Base-by-base conservation (phyloP, 1,140 invertebrate species). In the Hirudo medicinalis region DNA sequence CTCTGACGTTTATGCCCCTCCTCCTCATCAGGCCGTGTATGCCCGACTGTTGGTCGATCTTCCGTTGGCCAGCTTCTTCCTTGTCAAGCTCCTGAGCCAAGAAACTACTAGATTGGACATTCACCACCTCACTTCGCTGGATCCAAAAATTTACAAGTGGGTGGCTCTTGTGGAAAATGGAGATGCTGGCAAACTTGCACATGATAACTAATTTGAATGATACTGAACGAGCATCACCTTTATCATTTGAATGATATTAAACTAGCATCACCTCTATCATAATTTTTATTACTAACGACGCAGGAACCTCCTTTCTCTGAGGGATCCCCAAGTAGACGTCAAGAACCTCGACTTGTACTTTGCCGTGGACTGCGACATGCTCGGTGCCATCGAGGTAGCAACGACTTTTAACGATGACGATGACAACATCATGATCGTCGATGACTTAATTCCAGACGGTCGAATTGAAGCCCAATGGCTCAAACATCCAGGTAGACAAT, bases 41-140 rank as follows among this genome's bases (percentile, higher is more conserved):
- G 94, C 97, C 80, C 94, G 94, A 83, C 85, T 97, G 53, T 81
- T 97, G 71, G 90, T 96, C 8, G 94, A 98, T 80, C 80, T 97
- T 25, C 94, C 94, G 0, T 87, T 98, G 76, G 81, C 82, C 40
- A 77, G 75, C 29, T 83, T 83, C 74, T 83, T 82, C 73, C 81
- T 97, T 13, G 88, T 89, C 0, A 94, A 94, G 81, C 84, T 94
- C 29, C 85, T 94, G 66, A 88, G 88, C 6, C 84, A 87, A 72
- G 86, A 88, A 72, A 87, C 88, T 0, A 89, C 91, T 74, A 78
- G 78, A 66, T 88, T 95, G 0, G 93, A 95, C 78, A 90, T 97
- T 70, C 91, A 96, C 84, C 90, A 96, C 80, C 81, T 98, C 71
- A 90, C 91, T 8, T 94, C 92, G 0, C 83, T 97, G 2, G 94